Base-by-base conservation (phyloP, 1,140 invertebrate species). In the Dendrolimus kikuchii region DNA sequence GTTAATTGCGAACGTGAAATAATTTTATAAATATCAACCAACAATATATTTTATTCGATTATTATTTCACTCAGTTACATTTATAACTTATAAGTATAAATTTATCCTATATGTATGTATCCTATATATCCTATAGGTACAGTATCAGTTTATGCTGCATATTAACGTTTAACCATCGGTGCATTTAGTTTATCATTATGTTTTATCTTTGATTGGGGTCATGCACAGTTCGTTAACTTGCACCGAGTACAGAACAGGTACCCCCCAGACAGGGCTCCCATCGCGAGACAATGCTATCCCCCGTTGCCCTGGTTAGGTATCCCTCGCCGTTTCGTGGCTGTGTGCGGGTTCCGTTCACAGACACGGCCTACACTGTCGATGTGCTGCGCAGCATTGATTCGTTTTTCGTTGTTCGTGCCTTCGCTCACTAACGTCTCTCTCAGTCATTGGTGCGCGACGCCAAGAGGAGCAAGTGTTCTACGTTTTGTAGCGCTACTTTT, bases 371-470 rank as follows among this genome's bases (percentile, higher is more conserved):
- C 76, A 74, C 73, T 64, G 55, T 45, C 53, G 53, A 23, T 49
- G 54, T 50, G 67, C 66, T 66, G 68, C 63, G 67, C 69, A 77
- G 76, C 80, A 83, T 83, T 78, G 80, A 83, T 83, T 83, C 77
- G 77, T 73, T 71, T 68, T 70, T 73, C 69, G 71, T 62, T 23
- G 23, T 23, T 23, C 23, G 23, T 23, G 23, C 53, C 51, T 53
- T 62, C 53, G 46, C 49, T 55, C 60, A 55, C 53, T 53, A 66
- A 66, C 75, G 67, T 71, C 69, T 59, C 66, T 23, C 23, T 85
- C 81, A 86, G 81, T 86, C 77, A 81, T 74, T 70, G 79, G 76
- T 79, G 82, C 82, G 82, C 82, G 83, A 77, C 82, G 78, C 78
- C 59, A 70, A 64, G 63, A 63, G 68, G 64, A 62, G 64, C 80